These are phyloP conservation scores for Lamprologus lemairii DNA, from an alignment of 2,113 vertebrate species.

Conservation along the genomic window DNA sequence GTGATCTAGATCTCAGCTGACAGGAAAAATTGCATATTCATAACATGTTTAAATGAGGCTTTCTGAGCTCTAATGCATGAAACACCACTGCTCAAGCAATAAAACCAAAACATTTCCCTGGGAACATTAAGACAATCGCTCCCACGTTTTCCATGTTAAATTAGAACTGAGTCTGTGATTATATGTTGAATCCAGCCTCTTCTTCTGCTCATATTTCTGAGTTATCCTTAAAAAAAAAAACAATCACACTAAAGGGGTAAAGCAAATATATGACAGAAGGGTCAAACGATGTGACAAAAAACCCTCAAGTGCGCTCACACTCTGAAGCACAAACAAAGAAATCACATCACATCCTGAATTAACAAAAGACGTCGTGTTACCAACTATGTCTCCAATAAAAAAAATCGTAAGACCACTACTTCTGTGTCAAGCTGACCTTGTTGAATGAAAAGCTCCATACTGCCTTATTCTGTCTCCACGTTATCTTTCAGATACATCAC, in stretches of 20 bases:
- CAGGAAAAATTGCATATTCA: neutral
- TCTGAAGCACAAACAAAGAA: neutral
- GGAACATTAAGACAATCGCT: neutral
- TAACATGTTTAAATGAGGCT: neutral
- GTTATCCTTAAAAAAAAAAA: neutral
- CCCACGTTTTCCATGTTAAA: neutral
- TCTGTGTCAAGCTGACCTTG: neutral
- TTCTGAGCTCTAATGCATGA: neutral
- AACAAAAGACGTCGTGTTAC: fast-evolving
- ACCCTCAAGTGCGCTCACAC: fast-evolving
- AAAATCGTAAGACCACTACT: neutral
- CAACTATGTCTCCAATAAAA: neutral
- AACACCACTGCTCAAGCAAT: neutral
- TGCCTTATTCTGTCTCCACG: neutral
- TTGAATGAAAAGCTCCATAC: neutral
- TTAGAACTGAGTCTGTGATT: neutral
- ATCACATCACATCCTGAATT: neutral
- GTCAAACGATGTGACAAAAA: neutral
- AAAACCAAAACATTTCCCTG: neutral
- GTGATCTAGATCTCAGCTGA: neutral
- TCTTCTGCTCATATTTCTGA: neutral
- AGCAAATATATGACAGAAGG: neutral
- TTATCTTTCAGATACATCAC: neutral
- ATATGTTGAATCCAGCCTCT: neutral
- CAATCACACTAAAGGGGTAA: neutral